phyloP scores from a whole-genome alignment of 1,140 invertebrate species.

The Maniola jurtina region DNA sequence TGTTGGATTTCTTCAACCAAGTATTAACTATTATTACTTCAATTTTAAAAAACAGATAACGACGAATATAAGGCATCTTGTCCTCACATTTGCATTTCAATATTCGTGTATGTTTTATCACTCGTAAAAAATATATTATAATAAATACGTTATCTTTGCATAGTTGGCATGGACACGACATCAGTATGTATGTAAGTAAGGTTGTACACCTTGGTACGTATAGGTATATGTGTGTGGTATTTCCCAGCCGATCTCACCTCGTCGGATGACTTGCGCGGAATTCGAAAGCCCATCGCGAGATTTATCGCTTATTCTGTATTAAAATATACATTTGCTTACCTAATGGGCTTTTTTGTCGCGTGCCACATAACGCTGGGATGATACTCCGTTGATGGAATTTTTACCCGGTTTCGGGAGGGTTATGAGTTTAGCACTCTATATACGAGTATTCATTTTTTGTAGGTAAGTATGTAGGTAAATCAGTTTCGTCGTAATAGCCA shows the following conservation, averaged over 20 bases:
- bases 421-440: no score
- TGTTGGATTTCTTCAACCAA: no score
- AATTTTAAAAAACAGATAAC: no score
- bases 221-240: conserved; percentile 61
- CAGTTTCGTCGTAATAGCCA: no score
- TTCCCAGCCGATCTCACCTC: conserved; percentile 76
- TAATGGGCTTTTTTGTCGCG: conserved; percentile 74
- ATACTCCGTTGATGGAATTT: conserved; percentile 57
- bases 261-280: conserved; percentile 75
- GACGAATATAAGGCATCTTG: not conserved
- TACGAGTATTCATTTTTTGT: no score
- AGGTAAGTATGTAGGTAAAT: no score
- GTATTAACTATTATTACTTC: no score
- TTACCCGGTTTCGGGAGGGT: conserved; percentile 14
- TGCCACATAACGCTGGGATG: conserved; percentile 57
- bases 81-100: conserved; percentile 4
- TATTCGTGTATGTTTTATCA: conserved; percentile 10
- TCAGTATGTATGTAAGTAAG: conserved; percentile 56
- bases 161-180: conserved; percentile 51
- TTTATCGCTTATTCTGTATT: conserved; percentile 76
- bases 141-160: conserved; percentile 31
- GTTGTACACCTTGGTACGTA: conserved; percentile 48
- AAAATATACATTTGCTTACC: conserved; percentile 74
- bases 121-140: conserved; percentile 10
- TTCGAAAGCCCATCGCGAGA: conserved; percentile 77